Base-by-base conservation (phyloP, 2,888 invertebrate species). In the Bursaphelenchus okinawaensis region DNA sequence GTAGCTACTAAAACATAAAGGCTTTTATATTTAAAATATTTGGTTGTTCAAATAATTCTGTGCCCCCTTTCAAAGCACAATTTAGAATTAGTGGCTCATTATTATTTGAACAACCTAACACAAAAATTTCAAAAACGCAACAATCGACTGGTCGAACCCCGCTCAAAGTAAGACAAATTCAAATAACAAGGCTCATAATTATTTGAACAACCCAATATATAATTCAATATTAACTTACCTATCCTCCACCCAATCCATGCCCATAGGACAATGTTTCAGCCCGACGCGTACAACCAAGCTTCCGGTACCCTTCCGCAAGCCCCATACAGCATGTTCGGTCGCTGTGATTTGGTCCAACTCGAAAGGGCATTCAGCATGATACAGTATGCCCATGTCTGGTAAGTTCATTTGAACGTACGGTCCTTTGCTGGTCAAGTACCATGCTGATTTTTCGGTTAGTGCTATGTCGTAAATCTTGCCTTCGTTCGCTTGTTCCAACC, bases 321-420 rank as follows among this genome's bases (percentile, higher is more conserved):
- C 73, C 72, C 72, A 72, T 6, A 72, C 75, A 12, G 72, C 75
- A 20, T 69, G 57, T n/a, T 72, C 72, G 8, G 75, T 62, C 7
- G 75, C 75, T 12, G 72, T 63, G 23, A 72, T 40, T 31, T 68
- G 61, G 8, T 54, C 26, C 3, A 70, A 31, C 8, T 55, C 29
- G 20, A 59, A 73, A 9, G 65, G 60, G 27, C 72, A 72, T 31
- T 75, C 74, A 19, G 74, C 63, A 9, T 66, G 62, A 28, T 66
- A 73, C 20, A 74, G 52, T 16, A 72, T 72, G 19, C 72, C 72
- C 70, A 72, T 68, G 19, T 75, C 72, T 6, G 72, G 72, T 9
- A 72, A 56, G 12, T 67, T 58, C 72, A 72, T 75, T 55, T 72
- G 72, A 12, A 72, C 71, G 23, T 52, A 70, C 23, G 68, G 65